These are phyloP conservation scores for Pseudoatta argentina DNA, from an alignment of 1,140 invertebrate species.

Conservation along the genomic window DNA sequence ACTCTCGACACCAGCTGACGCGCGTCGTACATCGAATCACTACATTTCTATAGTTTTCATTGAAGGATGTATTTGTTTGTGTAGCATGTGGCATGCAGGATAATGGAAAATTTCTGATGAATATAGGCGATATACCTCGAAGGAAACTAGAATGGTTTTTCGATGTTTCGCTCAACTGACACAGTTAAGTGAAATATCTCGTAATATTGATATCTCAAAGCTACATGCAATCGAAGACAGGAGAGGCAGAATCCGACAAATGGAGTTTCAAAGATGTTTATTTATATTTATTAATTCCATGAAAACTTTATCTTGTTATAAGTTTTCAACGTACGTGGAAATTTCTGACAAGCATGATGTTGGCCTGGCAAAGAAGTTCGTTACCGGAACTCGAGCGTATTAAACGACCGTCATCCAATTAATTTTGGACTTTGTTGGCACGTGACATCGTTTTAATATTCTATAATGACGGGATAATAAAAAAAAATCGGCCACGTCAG, in stretches of 20 bases:
- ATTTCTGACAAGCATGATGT: conserved; percentile 10
- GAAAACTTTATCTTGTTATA: conserved; percentile 33
- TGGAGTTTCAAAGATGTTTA: not conserved
- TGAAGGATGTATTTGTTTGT: not conserved
- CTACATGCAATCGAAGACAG: not conserved
- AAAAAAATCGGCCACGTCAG: not conserved
- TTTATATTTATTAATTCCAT: conserved; percentile 25
- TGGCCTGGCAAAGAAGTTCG: conserved; percentile 27
- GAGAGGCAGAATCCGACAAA: not conserved
- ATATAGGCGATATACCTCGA: not conserved
- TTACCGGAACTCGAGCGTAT: not conserved
- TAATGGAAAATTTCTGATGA: not conserved
- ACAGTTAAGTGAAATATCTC: not conserved
- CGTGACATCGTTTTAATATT: conserved; percentile 43
- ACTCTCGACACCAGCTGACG: conserved; percentile 17
- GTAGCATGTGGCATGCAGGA: not conserved
- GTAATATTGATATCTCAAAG: not conserved
- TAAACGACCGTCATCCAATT: conserved; percentile 39
- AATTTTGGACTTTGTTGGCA: conserved; percentile 9
- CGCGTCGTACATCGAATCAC: conserved; percentile 17
- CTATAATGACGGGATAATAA: conserved; percentile 32
- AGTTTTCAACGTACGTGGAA: conserved; percentile 19
- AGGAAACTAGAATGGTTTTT: not conserved
- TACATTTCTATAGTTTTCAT: not conserved
- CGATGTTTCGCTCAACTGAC: not conserved